Conservation (phyloP, 92 coral and sea anemone species). For the Blastomussa wellsi region DNA sequence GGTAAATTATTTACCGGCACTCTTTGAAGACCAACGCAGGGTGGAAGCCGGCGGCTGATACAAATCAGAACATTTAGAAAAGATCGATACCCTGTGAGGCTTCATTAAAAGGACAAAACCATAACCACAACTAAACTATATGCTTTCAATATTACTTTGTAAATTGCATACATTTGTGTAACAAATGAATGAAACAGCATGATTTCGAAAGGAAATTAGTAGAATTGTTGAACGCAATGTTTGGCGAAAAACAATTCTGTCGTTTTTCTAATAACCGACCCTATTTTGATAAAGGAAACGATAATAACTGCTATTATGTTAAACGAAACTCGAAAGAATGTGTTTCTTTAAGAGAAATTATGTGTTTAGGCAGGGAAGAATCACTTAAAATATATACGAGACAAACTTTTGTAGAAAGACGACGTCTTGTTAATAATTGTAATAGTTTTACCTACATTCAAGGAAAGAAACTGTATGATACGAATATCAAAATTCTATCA, state of each 20-base stretch:
- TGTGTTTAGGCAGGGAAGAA: background rate
- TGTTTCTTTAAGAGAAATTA: background rate
- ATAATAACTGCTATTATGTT: background rate
- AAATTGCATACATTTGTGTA: background rate
- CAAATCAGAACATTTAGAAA: background rate
- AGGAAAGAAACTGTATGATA: background rate
- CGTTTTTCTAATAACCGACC: background rate
- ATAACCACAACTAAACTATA: background rate
- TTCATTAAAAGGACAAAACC: background rate
- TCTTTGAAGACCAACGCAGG: conserved; percentile 8
- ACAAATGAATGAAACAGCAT: background rate
- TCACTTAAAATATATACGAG: background rate
- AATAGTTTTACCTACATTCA: background rate
- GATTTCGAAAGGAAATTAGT: background rate
- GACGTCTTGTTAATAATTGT: background rate
- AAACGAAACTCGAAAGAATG: background rate
- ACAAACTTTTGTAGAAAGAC: background rate
- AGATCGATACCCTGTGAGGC: background rate
- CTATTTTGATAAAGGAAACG: background rate
- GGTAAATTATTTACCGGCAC: background rate
- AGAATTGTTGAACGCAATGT: background rate
- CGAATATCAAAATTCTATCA: background rate
- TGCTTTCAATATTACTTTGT: background rate
- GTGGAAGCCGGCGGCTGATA: background rate
- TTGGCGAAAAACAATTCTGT: background rate